phyloP scores from a whole-genome alignment of 2,888 invertebrate genomes.

The Cantharis lateralis region DNA sequence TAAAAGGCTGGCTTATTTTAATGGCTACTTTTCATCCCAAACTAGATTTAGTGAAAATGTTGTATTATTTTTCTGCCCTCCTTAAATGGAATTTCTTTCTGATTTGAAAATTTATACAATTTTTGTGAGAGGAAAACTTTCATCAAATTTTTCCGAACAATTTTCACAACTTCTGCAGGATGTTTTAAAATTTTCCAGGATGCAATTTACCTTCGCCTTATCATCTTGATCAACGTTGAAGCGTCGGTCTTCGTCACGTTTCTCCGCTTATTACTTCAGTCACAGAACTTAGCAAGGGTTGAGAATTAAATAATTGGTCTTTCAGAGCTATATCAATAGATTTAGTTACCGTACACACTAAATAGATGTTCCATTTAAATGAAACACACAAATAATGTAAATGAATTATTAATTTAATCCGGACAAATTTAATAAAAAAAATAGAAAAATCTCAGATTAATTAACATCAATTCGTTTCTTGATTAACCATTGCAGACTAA shows the following conservation, averaged over 20 bases:
- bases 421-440: too few species aligned
- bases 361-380: background rate
- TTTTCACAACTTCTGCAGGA: background rate
- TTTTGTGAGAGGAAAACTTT: background rate
- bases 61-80: background rate
- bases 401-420: background rate
- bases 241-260: conserved; percentile 35
- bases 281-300: conserved; percentile 32
- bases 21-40: background rate
- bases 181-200: background rate
- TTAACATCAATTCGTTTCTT: too few species aligned
- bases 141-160: background rate
- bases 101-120: background rate
- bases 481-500: too few species aligned
- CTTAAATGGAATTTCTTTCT: background rate
- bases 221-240: conserved; percentile 21
- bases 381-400: background rate
- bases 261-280: conserved; percentile 31
- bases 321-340: conserved; percentile 18
- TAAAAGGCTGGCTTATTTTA: conserved; percentile 4
- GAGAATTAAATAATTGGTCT: conserved; percentile 34
- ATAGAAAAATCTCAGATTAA: too few species aligned
- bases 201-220: conserved; percentile 3
- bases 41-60: background rate
- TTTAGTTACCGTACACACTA: conserved; percentile 5